Percentiles rank a stretch among this genome's conserved stretches.
These are phyloP conservation scores for Leptopterna dolabrata DNA, from an alignment of 2,888 invertebrate species.

Conservation along the genomic window DNA sequence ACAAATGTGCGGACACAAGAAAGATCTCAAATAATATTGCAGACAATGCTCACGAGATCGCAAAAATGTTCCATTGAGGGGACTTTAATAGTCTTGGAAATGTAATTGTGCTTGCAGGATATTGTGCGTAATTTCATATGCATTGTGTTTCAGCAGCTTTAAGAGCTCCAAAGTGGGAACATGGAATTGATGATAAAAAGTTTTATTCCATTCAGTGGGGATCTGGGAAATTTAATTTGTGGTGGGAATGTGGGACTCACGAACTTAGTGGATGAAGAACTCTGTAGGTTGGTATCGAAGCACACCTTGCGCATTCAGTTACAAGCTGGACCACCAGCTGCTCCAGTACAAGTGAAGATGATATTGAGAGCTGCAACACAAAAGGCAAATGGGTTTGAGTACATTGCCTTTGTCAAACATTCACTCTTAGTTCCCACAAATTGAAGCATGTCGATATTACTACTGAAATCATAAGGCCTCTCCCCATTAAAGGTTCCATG, in stretches of 20 bases:
- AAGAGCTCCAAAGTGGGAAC: neutral
- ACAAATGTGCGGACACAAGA: neutral
- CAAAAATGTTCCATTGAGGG: neutral
- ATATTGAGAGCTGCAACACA: too few species aligned
- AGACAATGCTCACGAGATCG: neutral
- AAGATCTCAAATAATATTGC: neutral
- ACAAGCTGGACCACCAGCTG: too few species aligned
- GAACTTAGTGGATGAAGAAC: neutral
- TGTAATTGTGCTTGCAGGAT: neutral
- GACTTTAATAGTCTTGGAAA: neutral
- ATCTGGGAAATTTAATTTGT: neutral
- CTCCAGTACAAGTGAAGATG: too few species aligned
- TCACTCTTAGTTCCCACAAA: too few species aligned
- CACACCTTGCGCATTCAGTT: too few species aligned
- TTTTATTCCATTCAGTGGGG: neutral
- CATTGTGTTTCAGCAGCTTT: neutral
- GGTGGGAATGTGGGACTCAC: neutral
- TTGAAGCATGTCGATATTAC: too few species aligned
- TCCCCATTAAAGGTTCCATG: too few species aligned
- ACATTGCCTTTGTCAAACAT: too few species aligned
- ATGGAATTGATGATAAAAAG: neutral
- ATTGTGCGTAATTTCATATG: neutral
- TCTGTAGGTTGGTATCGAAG: neutral
- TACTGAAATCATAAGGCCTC: too few species aligned
- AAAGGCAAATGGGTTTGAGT: too few species aligned